Conservation (phyloP, 2,113 vertebrate genomes). For the Ictidomys tridecemlineatus region DNA sequence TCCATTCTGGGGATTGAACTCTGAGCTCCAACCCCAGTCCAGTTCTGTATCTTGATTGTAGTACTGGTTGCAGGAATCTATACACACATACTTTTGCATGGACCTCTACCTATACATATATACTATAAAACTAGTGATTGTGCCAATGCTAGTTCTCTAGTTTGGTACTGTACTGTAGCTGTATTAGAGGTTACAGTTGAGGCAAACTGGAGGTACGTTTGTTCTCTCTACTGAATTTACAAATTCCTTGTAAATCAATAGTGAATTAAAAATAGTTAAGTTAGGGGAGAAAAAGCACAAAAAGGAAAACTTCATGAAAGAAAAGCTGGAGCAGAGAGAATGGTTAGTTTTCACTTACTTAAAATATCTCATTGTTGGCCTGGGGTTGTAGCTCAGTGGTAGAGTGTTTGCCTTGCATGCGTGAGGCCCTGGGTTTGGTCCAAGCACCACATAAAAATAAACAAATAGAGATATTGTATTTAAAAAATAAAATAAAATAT, state of each 20-base stretch:
- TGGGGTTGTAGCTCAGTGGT: too few relatives aligned
- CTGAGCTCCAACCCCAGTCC: not conserved
- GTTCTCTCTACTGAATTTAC: not conserved
- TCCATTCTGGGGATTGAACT: not conserved
- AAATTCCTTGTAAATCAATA: constrained; percentile 8
- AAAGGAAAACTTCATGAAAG: constrained; percentile 18
- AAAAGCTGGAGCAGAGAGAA: not conserved
- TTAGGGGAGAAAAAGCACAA: not conserved
- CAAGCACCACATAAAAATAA: too few relatives aligned
- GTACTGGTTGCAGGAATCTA: not conserved
- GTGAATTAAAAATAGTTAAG: constrained; percentile 33
- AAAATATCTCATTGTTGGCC: not conserved
- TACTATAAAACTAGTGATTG: not conserved
- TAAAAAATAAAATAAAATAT: not conserved
- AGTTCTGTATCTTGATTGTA: constrained; percentile 14
- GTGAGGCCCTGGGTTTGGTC: too few relatives aligned
- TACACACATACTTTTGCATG: not conserved
- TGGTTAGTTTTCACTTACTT: constrained; percentile 21
- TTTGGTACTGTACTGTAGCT: not conserved
- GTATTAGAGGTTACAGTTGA: not conserved
- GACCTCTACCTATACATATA: not conserved
- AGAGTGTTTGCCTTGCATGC: too few relatives aligned
- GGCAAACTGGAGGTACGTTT: not conserved
- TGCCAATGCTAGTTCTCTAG: not conserved
- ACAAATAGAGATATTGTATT: too few relatives aligned